These are phyloP conservation scores for Acipenser transmontanus DNA, from an alignment of 2,797 vertebrate genomes.

Conservation along the genomic window DNA sequence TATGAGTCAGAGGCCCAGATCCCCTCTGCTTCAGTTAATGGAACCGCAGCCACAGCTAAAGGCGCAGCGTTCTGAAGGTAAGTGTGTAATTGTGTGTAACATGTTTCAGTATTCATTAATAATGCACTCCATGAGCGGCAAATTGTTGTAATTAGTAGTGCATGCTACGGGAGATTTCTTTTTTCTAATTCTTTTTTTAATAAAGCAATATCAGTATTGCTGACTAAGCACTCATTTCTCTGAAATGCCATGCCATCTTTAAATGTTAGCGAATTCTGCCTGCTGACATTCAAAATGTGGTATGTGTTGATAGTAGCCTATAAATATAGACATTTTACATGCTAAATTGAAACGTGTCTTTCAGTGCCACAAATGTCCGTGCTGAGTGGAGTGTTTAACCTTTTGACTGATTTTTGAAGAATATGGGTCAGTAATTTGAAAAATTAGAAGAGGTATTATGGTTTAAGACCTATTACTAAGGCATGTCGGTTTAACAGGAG, in stretches of 20 bases:
- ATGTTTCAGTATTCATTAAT: conserved; percentile 34
- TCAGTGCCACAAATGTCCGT: conserved; percentile 17
- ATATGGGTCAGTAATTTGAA: conserved; percentile 69
- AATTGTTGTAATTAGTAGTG: conserved; percentile 47
- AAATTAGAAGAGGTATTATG: conserved; percentile 47
- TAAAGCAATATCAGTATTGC: conserved; percentile 52
- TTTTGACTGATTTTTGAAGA: conserved; percentile 55
- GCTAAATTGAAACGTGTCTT: conserved; percentile 42
- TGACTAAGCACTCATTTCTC: conserved; percentile 40
- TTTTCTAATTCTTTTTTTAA: conserved; percentile 25
- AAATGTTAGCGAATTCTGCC: conserved; percentile 66
- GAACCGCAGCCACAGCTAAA: conserved; percentile 43
- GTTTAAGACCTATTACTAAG: too few species aligned
- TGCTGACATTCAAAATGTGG: conserved; percentile 71
- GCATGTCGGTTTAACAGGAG: too few species aligned
- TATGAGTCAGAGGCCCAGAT: conserved; percentile 55
- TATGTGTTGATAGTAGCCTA: conserved; percentile 38
- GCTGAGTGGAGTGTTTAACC: conserved; percentile 62
- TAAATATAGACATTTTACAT: conserved; percentile 64
- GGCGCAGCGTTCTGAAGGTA: conserved; percentile 56
- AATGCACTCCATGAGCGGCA: conserved; percentile 30
- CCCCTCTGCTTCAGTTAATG: conserved; percentile 36
- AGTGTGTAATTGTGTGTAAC: conserved; percentile 40
- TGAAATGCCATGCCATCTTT: conserved; percentile 75
- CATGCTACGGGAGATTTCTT: conserved; percentile 31